phyloP scores from a whole-genome alignment of 1,140 invertebrate species.

The Lethocerus indicus region DNA sequence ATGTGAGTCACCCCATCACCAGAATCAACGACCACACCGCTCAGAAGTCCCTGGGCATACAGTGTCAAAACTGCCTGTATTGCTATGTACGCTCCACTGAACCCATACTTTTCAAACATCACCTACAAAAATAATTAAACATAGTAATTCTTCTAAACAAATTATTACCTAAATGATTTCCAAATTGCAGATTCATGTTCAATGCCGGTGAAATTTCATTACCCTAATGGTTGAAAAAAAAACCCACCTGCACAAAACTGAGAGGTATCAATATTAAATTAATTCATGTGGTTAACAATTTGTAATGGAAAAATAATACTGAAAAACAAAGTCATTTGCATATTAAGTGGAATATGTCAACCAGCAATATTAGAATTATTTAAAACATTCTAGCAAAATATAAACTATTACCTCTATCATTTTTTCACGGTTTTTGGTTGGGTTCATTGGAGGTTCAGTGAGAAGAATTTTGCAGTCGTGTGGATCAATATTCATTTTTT shows the following conservation, averaged over 20 bases:
- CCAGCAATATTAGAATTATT: slow-evolving; percentile 1
- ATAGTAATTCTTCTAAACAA: no score
- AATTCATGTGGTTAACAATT: slow-evolving; percentile 3
- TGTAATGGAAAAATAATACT: background rate
- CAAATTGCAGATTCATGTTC: background rate
- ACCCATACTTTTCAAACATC: slow-evolving; percentile 99
- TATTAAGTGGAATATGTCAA: background rate
- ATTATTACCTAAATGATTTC: no score
- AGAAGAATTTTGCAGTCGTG: slow-evolving; percentile 89
- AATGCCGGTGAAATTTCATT: background rate
- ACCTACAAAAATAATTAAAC: slow-evolving; percentile 42
- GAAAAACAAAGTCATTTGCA: background rate
- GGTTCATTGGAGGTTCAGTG: slow-evolving; percentile 99
- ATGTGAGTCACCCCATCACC: slow-evolving; percentile 99
- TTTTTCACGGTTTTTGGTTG: slow-evolving; percentile 92
- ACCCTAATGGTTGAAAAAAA: no score
- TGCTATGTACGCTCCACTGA: slow-evolving; percentile 89
- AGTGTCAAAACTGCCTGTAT: slow-evolving; percentile 96
- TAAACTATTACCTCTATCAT: slow-evolving; percentile 95
- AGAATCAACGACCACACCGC: slow-evolving; percentile 96
- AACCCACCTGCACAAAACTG: no score
- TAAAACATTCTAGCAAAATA: slow-evolving; percentile 1
- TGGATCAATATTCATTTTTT: slow-evolving; percentile 93
- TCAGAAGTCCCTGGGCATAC: slow-evolving; percentile 95
- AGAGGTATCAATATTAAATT: background rate